Conservation (phyloP, 53 echinoderm and acorn worm species). For the Hippasteria phrygiana region DNA sequence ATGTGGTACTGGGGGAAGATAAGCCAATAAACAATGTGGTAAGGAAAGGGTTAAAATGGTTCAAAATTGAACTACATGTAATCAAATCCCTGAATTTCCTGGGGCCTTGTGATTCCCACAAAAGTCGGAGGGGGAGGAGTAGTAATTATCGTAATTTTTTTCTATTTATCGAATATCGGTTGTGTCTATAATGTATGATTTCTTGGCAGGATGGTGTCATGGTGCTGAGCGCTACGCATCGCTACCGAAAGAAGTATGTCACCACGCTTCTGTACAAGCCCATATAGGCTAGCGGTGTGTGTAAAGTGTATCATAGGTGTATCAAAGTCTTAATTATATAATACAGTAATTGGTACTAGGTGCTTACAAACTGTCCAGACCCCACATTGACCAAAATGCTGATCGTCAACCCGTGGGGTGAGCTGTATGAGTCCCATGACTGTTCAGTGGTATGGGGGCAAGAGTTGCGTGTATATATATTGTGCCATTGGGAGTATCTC, state of each 20-base stretch:
- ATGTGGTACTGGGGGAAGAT: too few species aligned
- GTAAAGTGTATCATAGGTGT: neutral
- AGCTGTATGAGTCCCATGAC: too few species aligned
- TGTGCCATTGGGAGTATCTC: too few species aligned
- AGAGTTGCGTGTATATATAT: too few species aligned
- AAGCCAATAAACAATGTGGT: too few species aligned
- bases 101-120: too few species aligned
- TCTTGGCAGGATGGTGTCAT: constrained; percentile 94
- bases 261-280: constrained; percentile 99
- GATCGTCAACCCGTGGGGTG: too few species aligned
- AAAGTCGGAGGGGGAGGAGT: too few species aligned
- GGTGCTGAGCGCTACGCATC: constrained; percentile 98
- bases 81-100: neutral
- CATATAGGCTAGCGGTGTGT: constrained; percentile 59
- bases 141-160: neutral
- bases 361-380: neutral
- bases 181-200: constrained; percentile 23
- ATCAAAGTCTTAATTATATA: neutral
- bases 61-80: neutral
- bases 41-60: too few species aligned
- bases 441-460: too few species aligned
- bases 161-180: neutral
- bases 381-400: too few species aligned
- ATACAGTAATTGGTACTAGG: neutral
- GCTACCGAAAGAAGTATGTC: constrained; percentile 99